Percentiles rank a stretch among this genome's conserved stretches.
These are phyloP conservation scores for Cromileptes altivelis DNA, from an alignment of 2,113 vertebrate species.

Conservation along the genomic window DNA sequence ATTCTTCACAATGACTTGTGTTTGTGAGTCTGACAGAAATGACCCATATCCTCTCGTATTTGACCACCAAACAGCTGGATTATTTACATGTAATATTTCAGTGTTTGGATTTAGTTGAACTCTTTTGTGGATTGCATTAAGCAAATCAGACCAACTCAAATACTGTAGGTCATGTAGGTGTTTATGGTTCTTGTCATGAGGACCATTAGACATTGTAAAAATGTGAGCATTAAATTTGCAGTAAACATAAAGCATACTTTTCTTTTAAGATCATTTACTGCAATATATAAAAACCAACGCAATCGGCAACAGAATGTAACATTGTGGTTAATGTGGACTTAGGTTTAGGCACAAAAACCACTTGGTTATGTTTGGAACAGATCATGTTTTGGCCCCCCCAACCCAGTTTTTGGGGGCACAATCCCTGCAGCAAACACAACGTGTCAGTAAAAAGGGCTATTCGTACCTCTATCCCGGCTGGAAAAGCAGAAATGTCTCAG, in stretches of 20 bases:
- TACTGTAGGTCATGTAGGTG: not conserved
- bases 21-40: conserved; percentile 18
- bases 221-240: not conserved
- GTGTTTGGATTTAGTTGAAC: not conserved
- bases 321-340: too few relatives aligned
- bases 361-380: too few relatives aligned
- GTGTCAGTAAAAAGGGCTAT: too few relatives aligned
- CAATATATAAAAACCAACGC: not conserved
- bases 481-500: too few relatives aligned
- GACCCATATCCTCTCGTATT: conserved; percentile 19
- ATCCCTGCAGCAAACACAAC: too few relatives aligned
- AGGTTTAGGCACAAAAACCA: too few relatives aligned
- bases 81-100: conserved; percentile 22
- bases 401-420: too few relatives aligned
- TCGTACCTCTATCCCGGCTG: too few relatives aligned
- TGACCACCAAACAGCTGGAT: conserved; percentile 18
- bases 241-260: not conserved
- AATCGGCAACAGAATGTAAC: too few relatives aligned
- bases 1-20: conserved; percentile 37
- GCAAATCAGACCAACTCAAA: conserved; percentile 4
- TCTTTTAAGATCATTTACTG: not conserved
- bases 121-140: not conserved
- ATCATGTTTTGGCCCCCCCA: too few relatives aligned
- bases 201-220: not conserved
- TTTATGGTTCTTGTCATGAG: not conserved